Conservation (phyloP, 2,113 vertebrate species). For the Cyrtonyx montezumae region DNA sequence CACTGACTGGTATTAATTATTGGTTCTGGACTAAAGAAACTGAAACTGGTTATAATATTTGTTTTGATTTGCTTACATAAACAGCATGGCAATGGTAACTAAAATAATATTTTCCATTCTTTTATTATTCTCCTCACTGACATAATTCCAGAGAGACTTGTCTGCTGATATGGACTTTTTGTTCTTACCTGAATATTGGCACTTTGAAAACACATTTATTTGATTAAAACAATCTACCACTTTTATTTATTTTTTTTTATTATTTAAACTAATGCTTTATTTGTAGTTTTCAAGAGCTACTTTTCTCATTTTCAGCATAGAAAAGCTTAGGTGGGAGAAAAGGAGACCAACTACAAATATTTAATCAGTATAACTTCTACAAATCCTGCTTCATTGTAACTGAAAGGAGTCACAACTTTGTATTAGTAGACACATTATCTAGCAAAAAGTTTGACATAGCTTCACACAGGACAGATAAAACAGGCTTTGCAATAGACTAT, state of each 20-base stretch:
- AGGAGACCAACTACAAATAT: not conserved
- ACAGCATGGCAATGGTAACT: not conserved
- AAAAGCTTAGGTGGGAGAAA: not conserved
- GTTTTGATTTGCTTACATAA: not conserved
- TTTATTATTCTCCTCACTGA: fast-evolving
- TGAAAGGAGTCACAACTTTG: not conserved
- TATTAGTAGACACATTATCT: not conserved
- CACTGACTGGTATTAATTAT: not conserved
- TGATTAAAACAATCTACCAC: not conserved
- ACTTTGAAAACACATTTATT: not conserved
- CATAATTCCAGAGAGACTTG: not conserved
- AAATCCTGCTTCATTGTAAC: not conserved
- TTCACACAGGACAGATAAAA: not conserved
- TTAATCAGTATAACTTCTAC: not conserved
- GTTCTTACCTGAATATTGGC: not conserved
- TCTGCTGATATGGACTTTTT: not conserved
- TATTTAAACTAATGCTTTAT: not conserved
- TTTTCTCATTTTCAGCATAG: not conserved
- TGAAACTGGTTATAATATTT: not conserved
- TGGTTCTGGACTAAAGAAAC: not conserved
- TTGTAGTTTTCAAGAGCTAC: not conserved
- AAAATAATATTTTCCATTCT: not conserved
- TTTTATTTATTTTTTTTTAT: not conserved
- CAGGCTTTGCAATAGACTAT: not conserved
- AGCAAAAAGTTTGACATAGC: not conserved